Evolutionary conservation across 1,140 invertebrate genomes (phyloP).

Genomic region (Dendroctonus valens): DNA sequence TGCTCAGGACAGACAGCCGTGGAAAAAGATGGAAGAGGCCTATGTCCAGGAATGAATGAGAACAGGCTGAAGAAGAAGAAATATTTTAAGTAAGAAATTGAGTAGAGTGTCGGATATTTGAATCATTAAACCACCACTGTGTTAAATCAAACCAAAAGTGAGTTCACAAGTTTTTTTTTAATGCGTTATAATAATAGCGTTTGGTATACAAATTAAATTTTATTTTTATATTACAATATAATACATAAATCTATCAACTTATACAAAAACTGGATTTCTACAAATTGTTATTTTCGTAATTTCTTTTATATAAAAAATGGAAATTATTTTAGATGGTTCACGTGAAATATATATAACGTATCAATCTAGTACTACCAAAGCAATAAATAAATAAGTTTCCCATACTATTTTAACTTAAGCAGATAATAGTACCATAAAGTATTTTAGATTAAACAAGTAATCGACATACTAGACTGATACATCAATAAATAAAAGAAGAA

Average conservation of each 20-base stretch:
- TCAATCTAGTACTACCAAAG: background rate
- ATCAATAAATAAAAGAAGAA: background rate
- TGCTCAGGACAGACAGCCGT: no score
- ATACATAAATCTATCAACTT: constrained; percentile 39
- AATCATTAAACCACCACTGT: no score
- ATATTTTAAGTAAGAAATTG: no score
- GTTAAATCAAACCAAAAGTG: constrained; percentile 21
- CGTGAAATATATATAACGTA: constrained; percentile 1
- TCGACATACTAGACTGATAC: constrained; percentile 2
- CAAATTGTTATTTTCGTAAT: constrained; percentile 17
- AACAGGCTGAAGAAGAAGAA: no score
- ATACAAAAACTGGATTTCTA: constrained; percentile 19
- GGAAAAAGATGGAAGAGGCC: no score
- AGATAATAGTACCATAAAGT: no score
- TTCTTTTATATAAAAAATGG: constrained; percentile 11
- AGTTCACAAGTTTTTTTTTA: constrained; percentile 43
- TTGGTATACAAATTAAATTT: constrained; percentile 45
- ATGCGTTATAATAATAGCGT: constrained; percentile 39
- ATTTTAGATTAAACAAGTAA: no score
- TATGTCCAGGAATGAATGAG: no score
- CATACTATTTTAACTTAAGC: background rate
- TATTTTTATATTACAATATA: constrained; percentile 45
- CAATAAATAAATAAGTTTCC: background rate
- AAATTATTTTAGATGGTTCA: constrained; percentile 6
- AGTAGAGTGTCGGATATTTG: no score